These are phyloP conservation scores for Nomada fucata DNA, from an alignment of 2,888 invertebrate genomes.

Conservation along the genomic window DNA sequence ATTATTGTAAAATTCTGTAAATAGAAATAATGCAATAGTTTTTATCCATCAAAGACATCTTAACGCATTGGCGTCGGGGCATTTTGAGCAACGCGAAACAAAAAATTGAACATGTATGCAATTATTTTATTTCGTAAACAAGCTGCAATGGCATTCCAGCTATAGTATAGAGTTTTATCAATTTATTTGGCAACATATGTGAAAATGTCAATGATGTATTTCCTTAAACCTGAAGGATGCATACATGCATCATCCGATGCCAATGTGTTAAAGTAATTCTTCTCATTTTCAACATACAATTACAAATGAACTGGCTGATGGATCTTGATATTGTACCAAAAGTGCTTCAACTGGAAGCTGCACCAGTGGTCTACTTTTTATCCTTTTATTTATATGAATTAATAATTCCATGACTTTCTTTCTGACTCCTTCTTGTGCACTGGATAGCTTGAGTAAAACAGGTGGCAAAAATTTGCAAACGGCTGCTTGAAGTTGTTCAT, in stretches of 20 bases:
- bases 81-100: too few species aligned
- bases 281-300: slow-evolving; percentile 86
- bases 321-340: slow-evolving; percentile 91
- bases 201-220: too few species aligned
- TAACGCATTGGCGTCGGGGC: background rate
- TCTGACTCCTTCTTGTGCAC: slow-evolving; percentile 92
- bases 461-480: slow-evolving; percentile 94
- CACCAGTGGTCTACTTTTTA: slow-evolving; percentile 93
- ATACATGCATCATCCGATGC: background rate
- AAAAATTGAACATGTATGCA: too few species aligned
- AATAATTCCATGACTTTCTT: slow-evolving; percentile 96
- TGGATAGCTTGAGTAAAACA: slow-evolving; percentile 95
- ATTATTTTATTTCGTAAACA: too few species aligned
- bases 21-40: slow-evolving; percentile 61
- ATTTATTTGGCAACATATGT: too few species aligned
- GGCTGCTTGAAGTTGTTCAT: slow-evolving; percentile 93
- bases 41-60: background rate
- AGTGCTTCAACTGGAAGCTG: slow-evolving; percentile 94
- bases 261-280: background rate
- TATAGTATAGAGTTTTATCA: too few species aligned
- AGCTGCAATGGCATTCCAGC: too few species aligned
- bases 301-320: slow-evolving; percentile 91
- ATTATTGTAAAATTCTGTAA: slow-evolving; percentile 96
- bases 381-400: slow-evolving; percentile 95
- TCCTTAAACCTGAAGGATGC: background rate